Conservation (phyloP, 1,140 invertebrate species). For the Potamilus streckersoni region DNA sequence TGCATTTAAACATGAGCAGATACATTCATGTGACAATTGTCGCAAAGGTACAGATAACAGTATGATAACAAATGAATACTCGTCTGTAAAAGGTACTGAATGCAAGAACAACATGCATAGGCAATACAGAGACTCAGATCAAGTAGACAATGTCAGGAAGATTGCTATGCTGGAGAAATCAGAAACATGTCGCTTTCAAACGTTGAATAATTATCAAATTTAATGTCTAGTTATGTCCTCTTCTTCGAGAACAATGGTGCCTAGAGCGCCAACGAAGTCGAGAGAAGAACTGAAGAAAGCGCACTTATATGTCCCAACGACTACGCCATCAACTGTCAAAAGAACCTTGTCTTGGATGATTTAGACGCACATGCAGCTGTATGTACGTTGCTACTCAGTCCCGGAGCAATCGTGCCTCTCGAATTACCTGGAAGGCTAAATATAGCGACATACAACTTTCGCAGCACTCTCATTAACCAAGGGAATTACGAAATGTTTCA, state of each 20-base stretch:
- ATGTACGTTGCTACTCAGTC: background rate
- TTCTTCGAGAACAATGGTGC: too few species aligned
- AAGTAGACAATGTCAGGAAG: too few species aligned
- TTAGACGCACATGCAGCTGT: background rate
- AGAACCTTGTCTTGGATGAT: background rate
- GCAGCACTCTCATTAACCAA: conserved; percentile 14
- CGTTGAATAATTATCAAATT: too few species aligned
- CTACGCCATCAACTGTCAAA: background rate
- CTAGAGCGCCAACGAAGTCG: background rate
- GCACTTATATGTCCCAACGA: background rate
- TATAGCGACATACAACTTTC: background rate
- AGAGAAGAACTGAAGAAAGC: background rate
- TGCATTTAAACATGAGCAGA: background rate
- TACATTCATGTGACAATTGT: background rate
- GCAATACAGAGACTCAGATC: too few species aligned
- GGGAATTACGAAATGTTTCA: conserved; percentile 4
- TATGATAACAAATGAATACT: background rate
- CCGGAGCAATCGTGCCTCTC: too few species aligned
- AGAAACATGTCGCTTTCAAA: too few species aligned
- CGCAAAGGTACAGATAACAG: background rate
- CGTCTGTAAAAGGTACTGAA: background rate
- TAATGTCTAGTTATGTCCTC: too few species aligned
- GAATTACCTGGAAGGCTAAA: background rate
- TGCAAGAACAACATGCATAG: too few species aligned
- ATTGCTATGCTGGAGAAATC: too few species aligned